These are phyloP conservation scores for Rhamphomyia laevipes DNA, from an alignment of 2,888 invertebrate species.

Conservation along the genomic window DNA sequence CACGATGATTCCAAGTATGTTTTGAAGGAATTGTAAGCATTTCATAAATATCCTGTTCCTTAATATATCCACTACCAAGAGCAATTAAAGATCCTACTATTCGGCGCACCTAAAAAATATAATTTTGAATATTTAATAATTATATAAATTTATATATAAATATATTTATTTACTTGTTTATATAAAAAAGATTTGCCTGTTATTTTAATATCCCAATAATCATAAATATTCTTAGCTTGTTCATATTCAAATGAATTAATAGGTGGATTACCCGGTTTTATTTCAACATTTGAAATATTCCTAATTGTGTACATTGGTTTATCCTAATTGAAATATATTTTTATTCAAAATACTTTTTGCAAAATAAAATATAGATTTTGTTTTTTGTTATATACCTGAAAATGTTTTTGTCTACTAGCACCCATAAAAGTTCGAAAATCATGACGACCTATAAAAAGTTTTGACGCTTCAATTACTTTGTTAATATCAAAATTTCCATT, in stretches of 20 bases:
- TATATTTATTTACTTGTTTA: slow-evolving; percentile 51
- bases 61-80: slow-evolving; percentile 48
- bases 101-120: slow-evolving; percentile 54
- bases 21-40: slow-evolving; percentile 71
- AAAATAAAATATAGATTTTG: not conserved
- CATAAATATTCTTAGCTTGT: slow-evolving; percentile 37
- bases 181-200: slow-evolving; percentile 61
- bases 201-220: slow-evolving; percentile 55
- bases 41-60: slow-evolving; percentile 51
- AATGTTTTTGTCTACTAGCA: slow-evolving; percentile 22
- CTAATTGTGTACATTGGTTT: slow-evolving; percentile 37
- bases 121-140: not conserved
- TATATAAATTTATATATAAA: not conserved
- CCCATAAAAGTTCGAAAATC: slow-evolving; percentile 66
- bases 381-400: not conserved
- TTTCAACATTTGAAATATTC: slow-evolving; percentile 40
- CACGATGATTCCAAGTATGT: slow-evolving; percentile 48
- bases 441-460: slow-evolving; percentile 55
- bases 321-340: slow-evolving; percentile 12
- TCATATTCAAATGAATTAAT: slow-evolving; percentile 38
- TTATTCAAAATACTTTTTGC: too few species aligned
- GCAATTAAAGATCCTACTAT: slow-evolving; percentile 57
- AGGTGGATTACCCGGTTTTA: slow-evolving; percentile 42
- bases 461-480: slow-evolving; percentile 45
- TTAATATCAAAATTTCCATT: slow-evolving; percentile 49